Base-by-base conservation (phyloP, 2,888 invertebrate species). In the Diachrysia chrysitis region DNA sequence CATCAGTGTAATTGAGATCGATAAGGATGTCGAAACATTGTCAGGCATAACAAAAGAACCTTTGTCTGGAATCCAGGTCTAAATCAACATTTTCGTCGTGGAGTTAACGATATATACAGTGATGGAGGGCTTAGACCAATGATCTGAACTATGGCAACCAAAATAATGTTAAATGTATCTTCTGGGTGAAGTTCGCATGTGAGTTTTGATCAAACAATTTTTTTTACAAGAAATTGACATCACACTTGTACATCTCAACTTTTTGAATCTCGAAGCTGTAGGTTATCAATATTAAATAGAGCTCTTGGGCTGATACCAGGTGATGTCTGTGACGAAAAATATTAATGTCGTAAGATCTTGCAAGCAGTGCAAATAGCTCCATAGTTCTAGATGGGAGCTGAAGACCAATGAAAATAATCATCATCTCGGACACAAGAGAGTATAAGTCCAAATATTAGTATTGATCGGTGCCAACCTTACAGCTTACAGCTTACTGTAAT, bases 351-450 rank as follows among this genome's bases (percentile, higher is more conserved):
- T 62, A 2, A 7, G 29, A 42, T 9, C 14, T 23, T 29, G 2
- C 53, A n/a, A 16, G n/a, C 14, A 63, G 9, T 37, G 42, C 21
- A 35, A 58, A 32, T 7, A 0, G 54, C 48, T 54, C 54, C 16
- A 14, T 29, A 32, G 53, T 57, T 63, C 12, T 25, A 0, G 48
- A 16, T 54, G 4, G 21, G 57, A 63, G 53, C 57, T n/a, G 16
- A 57, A 48, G 51, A 59, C n/a, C 51, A 42, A 58, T 58, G 46
- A 6, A 37, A 67, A 71, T 72, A 68, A 54, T 48, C 17, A 68
- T 68, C 9, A 58, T 17, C 32, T 48, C 16, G 60, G 29, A 60
- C 59, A 59, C 53, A 17, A 58, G 23, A 54, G 6, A n/a, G 14
- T 48, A 60, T 37, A 12, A 61, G 42, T 10, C 60, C 48, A 54